phyloP scores from a whole-genome alignment of 2,797 vertebrate species.

The Eleutherodactylus coqui region DNA sequence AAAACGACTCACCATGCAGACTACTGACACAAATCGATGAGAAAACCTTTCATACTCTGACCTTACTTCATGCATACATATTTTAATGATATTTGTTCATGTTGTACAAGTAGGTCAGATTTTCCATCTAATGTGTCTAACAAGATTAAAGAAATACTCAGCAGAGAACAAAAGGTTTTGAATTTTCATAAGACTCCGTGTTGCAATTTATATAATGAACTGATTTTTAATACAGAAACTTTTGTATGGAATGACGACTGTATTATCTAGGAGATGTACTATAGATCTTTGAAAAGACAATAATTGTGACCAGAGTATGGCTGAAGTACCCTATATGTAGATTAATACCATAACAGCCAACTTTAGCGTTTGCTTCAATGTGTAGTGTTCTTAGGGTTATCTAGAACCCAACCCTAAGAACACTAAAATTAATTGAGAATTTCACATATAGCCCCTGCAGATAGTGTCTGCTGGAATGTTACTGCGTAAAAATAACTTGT shows the following conservation, averaged over 20 bases:
- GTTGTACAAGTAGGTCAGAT: slow-evolving; percentile 46
- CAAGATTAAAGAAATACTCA: slow-evolving; percentile 47
- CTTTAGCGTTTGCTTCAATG: background rate
- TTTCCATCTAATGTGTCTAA: slow-evolving; percentile 34
- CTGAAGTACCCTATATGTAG: background rate
- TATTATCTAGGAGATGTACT: background rate
- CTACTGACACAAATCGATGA: slow-evolving; percentile 50
- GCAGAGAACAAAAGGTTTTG: slow-evolving; percentile 6
- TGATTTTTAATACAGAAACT: slow-evolving; percentile 8
- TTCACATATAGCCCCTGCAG: no score
- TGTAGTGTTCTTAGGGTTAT: no score
- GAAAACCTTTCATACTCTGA: slow-evolving; percentile 53
- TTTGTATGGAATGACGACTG: background rate
- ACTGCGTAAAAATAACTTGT: background rate
- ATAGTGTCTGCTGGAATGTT: no score
- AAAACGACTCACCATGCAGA: slow-evolving; percentile 7
- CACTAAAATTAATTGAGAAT: no score
- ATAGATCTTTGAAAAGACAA: background rate
- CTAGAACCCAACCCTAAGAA: no score
- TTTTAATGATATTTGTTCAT: slow-evolving; percentile 55
- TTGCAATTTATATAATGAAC: slow-evolving; percentile 41
- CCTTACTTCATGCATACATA: slow-evolving; percentile 54
- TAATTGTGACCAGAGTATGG: background rate
- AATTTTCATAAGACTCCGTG: slow-evolving; percentile 22
- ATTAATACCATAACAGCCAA: background rate